These are phyloP conservation scores for Augiades crinisus DNA, from an alignment of 2,888 invertebrate genomes.

Conservation along the genomic window DNA sequence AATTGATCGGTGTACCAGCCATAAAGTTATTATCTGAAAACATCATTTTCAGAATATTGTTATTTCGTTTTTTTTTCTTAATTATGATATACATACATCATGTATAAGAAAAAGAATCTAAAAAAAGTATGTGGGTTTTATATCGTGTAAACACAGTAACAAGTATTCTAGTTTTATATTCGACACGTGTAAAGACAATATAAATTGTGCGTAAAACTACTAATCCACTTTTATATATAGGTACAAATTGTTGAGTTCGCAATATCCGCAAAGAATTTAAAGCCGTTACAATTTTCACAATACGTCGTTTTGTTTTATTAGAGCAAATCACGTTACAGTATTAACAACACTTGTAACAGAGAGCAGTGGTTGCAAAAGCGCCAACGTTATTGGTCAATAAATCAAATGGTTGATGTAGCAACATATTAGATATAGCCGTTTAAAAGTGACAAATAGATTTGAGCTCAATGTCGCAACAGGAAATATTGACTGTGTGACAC, in stretches of 20 bases:
- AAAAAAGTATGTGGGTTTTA: too few species aligned
- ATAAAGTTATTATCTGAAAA: too few species aligned
- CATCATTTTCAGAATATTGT: too few species aligned
- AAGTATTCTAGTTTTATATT: too few species aligned
- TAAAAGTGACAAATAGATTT: conserved; percentile 45
- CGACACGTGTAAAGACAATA: too few species aligned
- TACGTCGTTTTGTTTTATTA: conserved; percentile 13
- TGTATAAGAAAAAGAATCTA: too few species aligned
- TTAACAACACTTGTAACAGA: conserved; percentile 3
- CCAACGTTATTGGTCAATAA: conserved; percentile 39
- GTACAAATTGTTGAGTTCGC: not conserved
- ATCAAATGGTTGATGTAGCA: conserved; percentile 48
- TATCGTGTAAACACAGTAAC: too few species aligned
- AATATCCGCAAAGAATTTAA: conserved; percentile 9
- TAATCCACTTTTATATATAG: too few species aligned
- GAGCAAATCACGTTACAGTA: conserved; percentile 19
- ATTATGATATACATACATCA: too few species aligned
- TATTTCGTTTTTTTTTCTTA: too few species aligned
- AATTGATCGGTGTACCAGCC: too few species aligned
- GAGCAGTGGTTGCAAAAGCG: conserved; percentile 11
- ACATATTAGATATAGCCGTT: conserved; percentile 37
- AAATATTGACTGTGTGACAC: not conserved
- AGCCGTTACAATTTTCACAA: conserved; percentile 19
- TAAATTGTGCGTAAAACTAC: too few species aligned
- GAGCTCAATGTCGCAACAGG: conserved; percentile 8